Evolutionary conservation across 23 tunicate species (phyloP).

Genomic region (Aplidium turbinatum): DNA sequence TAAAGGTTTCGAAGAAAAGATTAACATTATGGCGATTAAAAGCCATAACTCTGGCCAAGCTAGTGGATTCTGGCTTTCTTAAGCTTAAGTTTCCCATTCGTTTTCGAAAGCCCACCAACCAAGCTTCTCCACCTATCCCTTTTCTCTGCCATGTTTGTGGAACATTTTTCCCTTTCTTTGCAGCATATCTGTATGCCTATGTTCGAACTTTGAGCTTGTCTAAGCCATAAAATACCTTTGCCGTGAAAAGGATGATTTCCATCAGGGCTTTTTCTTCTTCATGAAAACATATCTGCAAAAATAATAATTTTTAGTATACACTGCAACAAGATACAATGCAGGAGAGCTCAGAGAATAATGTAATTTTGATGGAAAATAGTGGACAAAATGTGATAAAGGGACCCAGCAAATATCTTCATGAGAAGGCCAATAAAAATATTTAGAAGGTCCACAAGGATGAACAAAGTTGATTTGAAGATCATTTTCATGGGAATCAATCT

Average conservation of each 20-base stretch:
- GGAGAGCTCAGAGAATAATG: too few relatives aligned
- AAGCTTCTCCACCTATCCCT: slow-evolving; percentile 24
- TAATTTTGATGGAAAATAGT: too few relatives aligned
- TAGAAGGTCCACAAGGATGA: slow-evolving; percentile 29
- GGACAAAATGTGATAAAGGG: slow-evolving; percentile 14
- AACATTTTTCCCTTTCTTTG: neutral
- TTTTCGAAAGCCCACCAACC: slow-evolving; percentile 41
- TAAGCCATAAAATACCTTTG: too few relatives aligned
- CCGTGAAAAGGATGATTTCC: too few relatives aligned
- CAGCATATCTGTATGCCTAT: slow-evolving; percentile 2
- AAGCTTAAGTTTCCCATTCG: slow-evolving; percentile 17
- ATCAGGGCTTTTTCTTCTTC: too few relatives aligned
- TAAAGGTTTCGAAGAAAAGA: slow-evolving; percentile 25
- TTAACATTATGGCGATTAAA: slow-evolving; percentile 27
- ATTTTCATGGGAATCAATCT: slow-evolving; percentile 1
- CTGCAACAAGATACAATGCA: too few relatives aligned
- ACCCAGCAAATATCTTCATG: slow-evolving; percentile 27
- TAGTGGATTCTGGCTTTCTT: slow-evolving; percentile 37
- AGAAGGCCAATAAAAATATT: slow-evolving; percentile 33
- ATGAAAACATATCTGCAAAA: too few relatives aligned
- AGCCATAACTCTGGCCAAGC: slow-evolving; percentile 37
- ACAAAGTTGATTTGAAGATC: slow-evolving; percentile 13
- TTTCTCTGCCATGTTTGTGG: slow-evolving; percentile 14
- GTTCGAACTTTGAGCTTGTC: too few relatives aligned
- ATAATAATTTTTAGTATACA: too few relatives aligned